A percentile compares a stretch with the other conserved stretches of the same genome.
These are phyloP conservation scores for Gymnogyps californianus DNA, from an alignment of 2,113 vertebrate genomes.

Conservation along the genomic window DNA sequence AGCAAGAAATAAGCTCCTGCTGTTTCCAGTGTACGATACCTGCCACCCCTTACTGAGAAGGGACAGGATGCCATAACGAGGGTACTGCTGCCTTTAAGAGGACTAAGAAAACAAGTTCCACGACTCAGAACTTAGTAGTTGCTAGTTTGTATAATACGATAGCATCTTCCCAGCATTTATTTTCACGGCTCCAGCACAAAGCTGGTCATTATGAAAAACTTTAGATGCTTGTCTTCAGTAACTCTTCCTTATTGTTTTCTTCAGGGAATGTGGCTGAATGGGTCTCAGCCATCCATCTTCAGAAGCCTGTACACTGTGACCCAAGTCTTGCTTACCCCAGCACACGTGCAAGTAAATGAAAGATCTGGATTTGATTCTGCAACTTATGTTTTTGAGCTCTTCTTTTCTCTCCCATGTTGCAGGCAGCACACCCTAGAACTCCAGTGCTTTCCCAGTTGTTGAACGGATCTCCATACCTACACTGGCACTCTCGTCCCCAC, in stretches of 20 bases:
- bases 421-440: not conserved
- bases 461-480: not conserved
- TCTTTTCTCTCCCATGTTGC: not conserved
- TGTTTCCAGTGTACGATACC: fast-evolving
- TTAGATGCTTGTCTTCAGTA: not conserved
- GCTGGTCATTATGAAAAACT: not conserved
- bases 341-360: not conserved
- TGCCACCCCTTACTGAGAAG: not conserved
- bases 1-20: not conserved
- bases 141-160: fast-evolving
- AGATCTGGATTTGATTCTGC: not conserved
- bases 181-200: not conserved
- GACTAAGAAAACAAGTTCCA: not conserved
- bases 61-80: not conserved
- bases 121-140: not conserved
- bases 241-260: not conserved
- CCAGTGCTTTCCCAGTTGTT: not conserved
- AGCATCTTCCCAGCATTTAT: not conserved
- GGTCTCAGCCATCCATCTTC: not conserved
- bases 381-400: not conserved
- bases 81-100: not conserved
- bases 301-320: not conserved
- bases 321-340: not conserved
- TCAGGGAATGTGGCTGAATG: not conserved
- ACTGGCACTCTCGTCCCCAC: fast-evolving